Evolutionary conservation across 2,888 invertebrate species (phyloP), one percentile per base, ranked within the genome.

Genomic region (Apeira syringaria): DNA sequence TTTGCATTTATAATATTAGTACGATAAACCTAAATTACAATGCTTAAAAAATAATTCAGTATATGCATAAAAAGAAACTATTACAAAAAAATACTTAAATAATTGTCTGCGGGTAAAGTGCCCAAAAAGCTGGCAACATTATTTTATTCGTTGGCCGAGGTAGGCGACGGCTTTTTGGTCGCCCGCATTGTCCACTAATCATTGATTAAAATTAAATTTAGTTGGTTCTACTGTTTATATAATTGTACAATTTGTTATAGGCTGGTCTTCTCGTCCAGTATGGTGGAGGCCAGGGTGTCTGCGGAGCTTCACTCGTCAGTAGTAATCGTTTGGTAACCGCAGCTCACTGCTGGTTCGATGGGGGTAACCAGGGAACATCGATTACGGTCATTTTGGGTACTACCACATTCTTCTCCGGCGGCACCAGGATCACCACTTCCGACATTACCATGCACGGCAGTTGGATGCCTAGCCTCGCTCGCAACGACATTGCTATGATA

Each of bases 291-390:
- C 35, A 43, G 33, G 65, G 61, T 28, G 62, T 73, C 1, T 82
- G 82, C 40, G 80, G 82, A 3, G 80, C 61, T 6, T 62, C 72
- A 1, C 59, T 82, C 1, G 17, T 82, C 6, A 56, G 39, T 3
- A 0, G 15, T 0, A 49, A 35, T 28, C 48, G 58, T 3, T 42
- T 74, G 0, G 4, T 73, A 1, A 74, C 74, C 1, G 76, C 77
- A 11, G 75, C 77, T 3, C 75, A 76, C 48, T 77, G 75, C 53
- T 75, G 80, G 77, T 61, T 28, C 11, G 82, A 81, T 12, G 82
- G 82, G 1, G 1, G 6, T 0, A 54, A 69, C 58, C 76, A 71
- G 13, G 82, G 64, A 1, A 55, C 57, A 44, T 48, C 50, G 2
- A 50, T 76, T 13, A 68, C 60, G 1, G 71, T 80, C 0, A 72